Evolutionary conservation across 1,140 invertebrate species (phyloP).

Genomic region (Penaeus indicus): DNA sequence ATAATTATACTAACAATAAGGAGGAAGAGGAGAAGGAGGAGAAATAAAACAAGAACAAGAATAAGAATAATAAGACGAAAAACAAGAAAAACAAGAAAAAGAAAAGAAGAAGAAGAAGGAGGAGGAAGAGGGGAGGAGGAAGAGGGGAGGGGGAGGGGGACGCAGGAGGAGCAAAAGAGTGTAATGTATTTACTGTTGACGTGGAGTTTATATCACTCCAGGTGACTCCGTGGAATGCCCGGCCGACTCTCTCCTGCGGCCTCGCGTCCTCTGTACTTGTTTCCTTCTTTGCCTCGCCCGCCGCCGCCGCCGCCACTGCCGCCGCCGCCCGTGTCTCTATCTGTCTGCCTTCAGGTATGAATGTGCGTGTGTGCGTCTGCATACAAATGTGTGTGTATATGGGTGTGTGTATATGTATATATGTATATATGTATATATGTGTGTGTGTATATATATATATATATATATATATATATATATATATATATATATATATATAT

Average conservation of each 20-base stretch:
- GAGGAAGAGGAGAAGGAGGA: neutral
- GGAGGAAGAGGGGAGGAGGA: no score
- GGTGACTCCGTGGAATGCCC: no score
- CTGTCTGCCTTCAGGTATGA: no score
- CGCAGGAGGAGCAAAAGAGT: no score
- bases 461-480: slow-evolving; percentile 40
- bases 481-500: slow-evolving; percentile 16
- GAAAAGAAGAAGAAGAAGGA: neutral
- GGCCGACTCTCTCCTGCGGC: no score
- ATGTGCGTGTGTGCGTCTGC: neutral
- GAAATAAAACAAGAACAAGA: neutral
- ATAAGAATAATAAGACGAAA: neutral
- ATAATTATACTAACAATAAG: neutral
- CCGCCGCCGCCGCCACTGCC: no score
- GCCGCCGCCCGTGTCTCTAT: no score
- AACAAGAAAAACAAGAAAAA: neutral
- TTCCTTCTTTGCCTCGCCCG: no score
- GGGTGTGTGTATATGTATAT: slow-evolving; percentile 16
- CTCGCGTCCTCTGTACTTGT: no score
- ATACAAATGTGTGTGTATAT: neutral
- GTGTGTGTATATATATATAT: slow-evolving; percentile 39
- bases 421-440: slow-evolving; percentile 42
- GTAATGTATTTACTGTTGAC: no score
- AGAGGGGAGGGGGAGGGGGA: no score
- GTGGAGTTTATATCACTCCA: no score